phyloP scores from a whole-genome alignment of 2,113 vertebrate species.

The Cyanoramphus novaezelandiae region DNA sequence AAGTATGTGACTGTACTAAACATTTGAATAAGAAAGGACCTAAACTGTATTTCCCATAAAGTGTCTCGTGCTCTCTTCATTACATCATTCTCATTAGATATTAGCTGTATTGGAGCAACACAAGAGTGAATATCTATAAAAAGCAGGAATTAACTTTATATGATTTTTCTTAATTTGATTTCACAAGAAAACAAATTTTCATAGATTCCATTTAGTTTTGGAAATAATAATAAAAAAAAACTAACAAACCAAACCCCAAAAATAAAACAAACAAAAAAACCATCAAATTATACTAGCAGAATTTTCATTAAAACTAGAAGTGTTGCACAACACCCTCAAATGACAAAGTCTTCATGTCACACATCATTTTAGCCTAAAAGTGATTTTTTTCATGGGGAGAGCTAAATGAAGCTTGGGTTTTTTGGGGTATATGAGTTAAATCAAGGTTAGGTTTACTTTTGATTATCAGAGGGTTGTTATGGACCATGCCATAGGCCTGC shows the following conservation, averaged over 20 bases:
- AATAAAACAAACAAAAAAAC: neutral
- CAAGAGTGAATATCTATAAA: fast-evolving
- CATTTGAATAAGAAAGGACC: neutral
- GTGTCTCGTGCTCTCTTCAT: neutral
- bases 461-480: neutral
- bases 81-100: neutral
- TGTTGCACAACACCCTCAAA: neutral
- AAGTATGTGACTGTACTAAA: neutral
- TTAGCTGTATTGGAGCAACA: neutral
- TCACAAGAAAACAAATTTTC: neutral
- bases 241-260: neutral
- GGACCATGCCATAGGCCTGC: neutral
- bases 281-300: neutral
- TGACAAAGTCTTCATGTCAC: neutral
- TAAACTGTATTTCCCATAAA: neutral
- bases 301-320: neutral
- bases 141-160: neutral
- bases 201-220: neutral
- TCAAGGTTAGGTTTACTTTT: neutral
- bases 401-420: neutral
- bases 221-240: neutral
- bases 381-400: neutral
- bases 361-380: neutral
- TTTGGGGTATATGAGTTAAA: neutral
- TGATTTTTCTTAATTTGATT: neutral